Percentiles rank a stretch among this genome's conserved stretches.
phyloP scores from a whole-genome alignment of 2,797 vertebrate species.

The Botia almorhae region DNA sequence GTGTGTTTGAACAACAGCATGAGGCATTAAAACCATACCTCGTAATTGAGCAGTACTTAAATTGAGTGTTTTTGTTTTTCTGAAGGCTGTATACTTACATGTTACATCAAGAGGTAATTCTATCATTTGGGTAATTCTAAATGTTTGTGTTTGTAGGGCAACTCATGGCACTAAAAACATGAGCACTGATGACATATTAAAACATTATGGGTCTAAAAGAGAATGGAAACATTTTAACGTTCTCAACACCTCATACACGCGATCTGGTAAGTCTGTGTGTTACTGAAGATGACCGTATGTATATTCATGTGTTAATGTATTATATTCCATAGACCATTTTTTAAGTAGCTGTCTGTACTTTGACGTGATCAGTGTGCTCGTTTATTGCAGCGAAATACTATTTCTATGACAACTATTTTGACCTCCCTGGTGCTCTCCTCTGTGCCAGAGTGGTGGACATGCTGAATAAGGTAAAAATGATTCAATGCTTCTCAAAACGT shows the following conservation, averaged over 20 bases:
- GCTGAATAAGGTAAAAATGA: constrained; percentile 84
- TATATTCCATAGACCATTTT: background rate
- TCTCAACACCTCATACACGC: constrained; percentile 85
- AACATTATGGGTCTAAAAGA: constrained; percentile 82
- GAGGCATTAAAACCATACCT: background rate
- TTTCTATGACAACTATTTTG: constrained; percentile 97
- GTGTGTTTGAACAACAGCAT: background rate
- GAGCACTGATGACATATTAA: constrained; percentile 82
- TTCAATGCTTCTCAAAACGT: background rate
- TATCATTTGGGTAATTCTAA: background rate
- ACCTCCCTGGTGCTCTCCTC: constrained; percentile 91
- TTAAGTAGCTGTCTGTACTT: background rate
- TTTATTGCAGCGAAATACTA: constrained; percentile 89
- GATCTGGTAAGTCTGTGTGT: constrained; percentile 80
- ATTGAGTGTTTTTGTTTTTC: background rate
- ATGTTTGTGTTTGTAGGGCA: constrained; percentile 74
- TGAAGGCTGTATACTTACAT: background rate
- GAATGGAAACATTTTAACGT: constrained; percentile 91
- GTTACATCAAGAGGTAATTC: background rate
- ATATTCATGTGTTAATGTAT: too few relatives aligned
- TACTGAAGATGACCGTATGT: too few relatives aligned
- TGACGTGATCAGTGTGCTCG: too few relatives aligned
- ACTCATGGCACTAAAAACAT: constrained; percentile 89
- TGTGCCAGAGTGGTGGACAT: constrained; percentile 90
- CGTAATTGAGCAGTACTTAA: too few relatives aligned